Base-by-base conservation (phyloP, 2,888 invertebrate species). In the Drosophila limbata region DNA sequence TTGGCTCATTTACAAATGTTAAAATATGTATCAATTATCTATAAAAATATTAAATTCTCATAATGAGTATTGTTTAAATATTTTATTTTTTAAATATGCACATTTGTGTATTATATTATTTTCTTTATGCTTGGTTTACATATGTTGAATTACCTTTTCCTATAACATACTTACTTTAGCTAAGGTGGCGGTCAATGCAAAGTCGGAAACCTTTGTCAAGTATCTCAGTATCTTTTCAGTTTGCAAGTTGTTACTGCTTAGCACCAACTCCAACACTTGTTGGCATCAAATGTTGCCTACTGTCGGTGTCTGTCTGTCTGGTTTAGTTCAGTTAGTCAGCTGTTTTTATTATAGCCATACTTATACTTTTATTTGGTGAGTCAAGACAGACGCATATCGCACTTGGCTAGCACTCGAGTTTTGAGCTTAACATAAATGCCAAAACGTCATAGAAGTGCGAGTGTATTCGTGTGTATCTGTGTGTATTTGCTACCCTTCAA, bases 401-500 rank as follows among this genome's bases (percentile, higher is more conserved):
- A 79, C 80, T 82, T 72, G 60, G 74, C 60, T 56, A 63, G 66
- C 63, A 72, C 79, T 81, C 71, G 45, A 66, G 66, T 69, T 65
- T 73, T 76, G 73, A 83, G 84, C 73, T 64, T 76, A 75, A 68
- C 73, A 73, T 65, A 81, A 83, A 81, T 76, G 73, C 73, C 69
- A 85, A 85, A 80, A 77, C 68, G 65, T 73, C 84, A 77, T 77
- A 70, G 66, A 64, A 79, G 57, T 72, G 67, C 69, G 21, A 51
- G 21, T 57, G 51, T 42, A 21, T 47, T 13, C 47, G 53, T 28
- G 42, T 45, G 68, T 39, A 33, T 50, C 44, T 61, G 47, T 56
- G 59, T 67, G 67, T 71, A 47, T 66, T 81, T 79, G 84, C 81
- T 77, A 86, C 84, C 83, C 83, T 83, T 86, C 86, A 81, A 80